phyloP scores from a whole-genome alignment of 1,140 invertebrate genomes.

The Rhagoletis pomonella region DNA sequence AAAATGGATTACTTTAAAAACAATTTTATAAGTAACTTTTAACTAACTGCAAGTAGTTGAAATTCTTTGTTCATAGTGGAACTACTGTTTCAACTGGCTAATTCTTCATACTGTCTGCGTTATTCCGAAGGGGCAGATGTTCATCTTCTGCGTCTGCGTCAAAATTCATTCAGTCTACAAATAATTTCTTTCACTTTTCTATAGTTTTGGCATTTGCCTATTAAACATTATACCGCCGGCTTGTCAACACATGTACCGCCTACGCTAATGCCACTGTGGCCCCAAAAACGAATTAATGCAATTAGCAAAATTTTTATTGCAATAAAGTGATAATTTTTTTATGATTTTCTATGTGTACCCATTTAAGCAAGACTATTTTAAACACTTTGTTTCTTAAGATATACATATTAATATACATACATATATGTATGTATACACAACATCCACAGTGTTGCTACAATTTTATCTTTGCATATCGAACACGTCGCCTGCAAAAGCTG shows the following conservation, averaged over 20 bases:
- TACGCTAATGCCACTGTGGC: constrained; percentile 30
- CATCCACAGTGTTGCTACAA: no score
- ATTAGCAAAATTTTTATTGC: constrained; percentile 18
- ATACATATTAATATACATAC: neutral
- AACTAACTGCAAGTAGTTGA: no score
- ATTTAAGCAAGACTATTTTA: neutral
- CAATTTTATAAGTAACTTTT: no score
- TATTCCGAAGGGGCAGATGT: neutral
- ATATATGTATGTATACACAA: neutral
- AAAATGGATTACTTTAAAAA: no score
- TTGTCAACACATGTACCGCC: neutral
- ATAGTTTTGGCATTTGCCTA: constrained; percentile 17
- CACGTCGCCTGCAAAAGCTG: no score
- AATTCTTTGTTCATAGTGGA: no score
- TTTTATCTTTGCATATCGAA: no score
- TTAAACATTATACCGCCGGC: neutral
- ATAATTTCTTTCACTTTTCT: neutral
- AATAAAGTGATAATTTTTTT: constrained; percentile 14
- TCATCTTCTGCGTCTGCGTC: neutral
- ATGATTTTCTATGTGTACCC: neutral
- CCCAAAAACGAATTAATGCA: constrained; percentile 26
- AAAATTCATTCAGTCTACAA: constrained; percentile 40
- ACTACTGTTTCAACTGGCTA: no score
- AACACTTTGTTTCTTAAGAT: neutral
- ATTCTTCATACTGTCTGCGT: no score